A percentile compares a stretch with the other conserved stretches of the same genome.
Evolutionary conservation across 2,888 invertebrate genomes (phyloP).

Genomic region (Eilema sororculum): DNA sequence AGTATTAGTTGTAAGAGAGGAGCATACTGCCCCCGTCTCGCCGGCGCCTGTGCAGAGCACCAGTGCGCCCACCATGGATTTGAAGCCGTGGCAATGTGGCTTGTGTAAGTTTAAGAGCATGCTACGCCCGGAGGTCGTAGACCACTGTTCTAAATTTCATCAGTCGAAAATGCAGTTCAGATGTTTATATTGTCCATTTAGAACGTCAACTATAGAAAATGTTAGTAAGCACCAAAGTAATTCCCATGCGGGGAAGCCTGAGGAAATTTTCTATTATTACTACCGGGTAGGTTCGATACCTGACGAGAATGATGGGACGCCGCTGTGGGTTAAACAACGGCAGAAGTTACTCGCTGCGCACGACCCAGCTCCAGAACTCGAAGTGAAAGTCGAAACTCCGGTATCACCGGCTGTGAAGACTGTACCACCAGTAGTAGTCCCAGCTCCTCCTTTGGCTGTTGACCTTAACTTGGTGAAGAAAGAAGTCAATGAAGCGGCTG

Average conservation of each 20-base stretch:
- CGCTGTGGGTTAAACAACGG: conserved; percentile 74
- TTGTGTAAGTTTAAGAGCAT: conserved; percentile 88
- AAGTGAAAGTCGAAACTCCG: conserved; percentile 64
- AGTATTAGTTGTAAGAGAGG: conserved; percentile 73
- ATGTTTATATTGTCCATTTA: conserved; percentile 89
- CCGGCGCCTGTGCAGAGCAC: conserved; percentile 33
- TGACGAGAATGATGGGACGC: conserved; percentile 67
- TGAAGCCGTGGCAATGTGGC: conserved; percentile 91
- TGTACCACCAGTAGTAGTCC: conserved; percentile 29
- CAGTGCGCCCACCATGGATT: conserved; percentile 77
- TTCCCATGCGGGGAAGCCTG: conserved; percentile 82
- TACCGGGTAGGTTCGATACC: conserved; percentile 79
- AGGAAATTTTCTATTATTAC: conserved; percentile 83
- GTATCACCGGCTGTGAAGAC: conserved; percentile 26
- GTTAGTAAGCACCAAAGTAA: conserved; percentile 88
- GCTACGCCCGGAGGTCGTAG: conserved; percentile 87
- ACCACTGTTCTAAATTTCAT: conserved; percentile 88
- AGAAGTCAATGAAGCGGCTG: conserved; percentile 55
- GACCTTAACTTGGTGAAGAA: conserved; percentile 76
- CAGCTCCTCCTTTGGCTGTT: conserved; percentile 39
- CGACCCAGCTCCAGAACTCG: conserved; percentile 34
- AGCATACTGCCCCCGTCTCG: conserved; percentile 40
- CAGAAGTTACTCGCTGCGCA: conserved; percentile 42
- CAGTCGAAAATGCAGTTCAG: conserved; percentile 90
- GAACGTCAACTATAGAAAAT: conserved; percentile 82